A percentile compares a stretch with the other conserved stretches of the same genome.
These are phyloP conservation scores for Tapirus indicus DNA, from an alignment of 2,797 vertebrate species.

Conservation along the genomic window DNA sequence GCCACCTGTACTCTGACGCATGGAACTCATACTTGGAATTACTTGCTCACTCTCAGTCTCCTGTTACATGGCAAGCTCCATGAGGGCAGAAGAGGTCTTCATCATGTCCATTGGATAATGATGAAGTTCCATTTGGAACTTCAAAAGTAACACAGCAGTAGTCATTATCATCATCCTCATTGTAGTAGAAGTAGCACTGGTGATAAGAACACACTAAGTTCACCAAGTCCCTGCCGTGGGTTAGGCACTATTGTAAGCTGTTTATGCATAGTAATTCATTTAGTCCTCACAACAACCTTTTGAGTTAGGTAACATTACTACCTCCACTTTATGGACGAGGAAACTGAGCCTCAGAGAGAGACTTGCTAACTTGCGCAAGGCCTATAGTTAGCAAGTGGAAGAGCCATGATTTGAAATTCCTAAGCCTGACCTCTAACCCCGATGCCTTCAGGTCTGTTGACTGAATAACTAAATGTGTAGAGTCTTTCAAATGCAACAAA, in stretches of 20 bases:
- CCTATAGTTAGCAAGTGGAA: background rate
- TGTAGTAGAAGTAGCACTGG: background rate
- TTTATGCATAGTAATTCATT: background rate
- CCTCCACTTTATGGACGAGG: background rate
- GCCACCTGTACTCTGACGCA: background rate
- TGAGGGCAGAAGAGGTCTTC: background rate
- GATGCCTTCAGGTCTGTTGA: background rate
- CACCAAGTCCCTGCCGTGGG: rapidly evolving
- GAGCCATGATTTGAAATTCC: background rate
- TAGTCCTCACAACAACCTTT: background rate
- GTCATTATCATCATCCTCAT: background rate
- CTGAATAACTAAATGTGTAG: background rate
- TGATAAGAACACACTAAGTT: background rate
- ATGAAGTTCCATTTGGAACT: background rate
- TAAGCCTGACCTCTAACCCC: background rate
- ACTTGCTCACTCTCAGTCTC: background rate
- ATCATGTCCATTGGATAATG: background rate
- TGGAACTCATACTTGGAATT: background rate
- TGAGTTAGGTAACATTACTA: too few relatives aligned
- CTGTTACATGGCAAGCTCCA: background rate
- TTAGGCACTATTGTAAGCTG: rapidly evolving
- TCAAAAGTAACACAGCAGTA: background rate
- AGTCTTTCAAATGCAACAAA: background rate
- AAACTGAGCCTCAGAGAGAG: background rate
- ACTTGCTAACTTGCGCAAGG: background rate